phyloP scores from a whole-genome alignment of 1,140 invertebrate genomes.

The Solenopsis invicta region DNA sequence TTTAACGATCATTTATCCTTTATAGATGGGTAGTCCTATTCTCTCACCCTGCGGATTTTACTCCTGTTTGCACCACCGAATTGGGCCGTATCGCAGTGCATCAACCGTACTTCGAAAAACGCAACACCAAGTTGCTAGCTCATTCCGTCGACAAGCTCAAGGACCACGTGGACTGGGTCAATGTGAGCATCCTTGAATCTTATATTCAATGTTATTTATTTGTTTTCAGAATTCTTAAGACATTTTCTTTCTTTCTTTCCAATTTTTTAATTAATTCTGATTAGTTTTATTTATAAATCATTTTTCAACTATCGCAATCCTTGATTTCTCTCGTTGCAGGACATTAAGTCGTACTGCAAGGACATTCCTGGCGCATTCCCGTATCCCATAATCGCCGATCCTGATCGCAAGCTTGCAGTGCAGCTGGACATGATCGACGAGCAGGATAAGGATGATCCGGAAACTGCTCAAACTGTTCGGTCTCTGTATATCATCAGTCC shows the following conservation, averaged over 20 bases:
- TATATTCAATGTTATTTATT: background rate
- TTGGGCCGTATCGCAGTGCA: slow-evolving; percentile 93
- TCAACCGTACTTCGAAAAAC: slow-evolving; percentile 91
- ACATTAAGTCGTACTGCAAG: slow-evolving; percentile 92
- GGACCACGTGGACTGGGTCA: slow-evolving; percentile 93
- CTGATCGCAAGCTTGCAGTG: slow-evolving; percentile 92
- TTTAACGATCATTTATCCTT: slow-evolving; percentile 5
- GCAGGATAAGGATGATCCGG: slow-evolving; percentile 89
- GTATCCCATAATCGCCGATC: slow-evolving; percentile 96
- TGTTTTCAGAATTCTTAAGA: background rate
- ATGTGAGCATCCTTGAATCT: slow-evolving; percentile 85
- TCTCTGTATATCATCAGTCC: slow-evolving; percentile 96
- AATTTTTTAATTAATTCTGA: background rate
- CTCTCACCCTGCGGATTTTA: slow-evolving; percentile 97
- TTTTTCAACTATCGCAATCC: slow-evolving; percentile 17
- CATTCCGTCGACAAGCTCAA: slow-evolving; percentile 94
- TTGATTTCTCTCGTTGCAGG: slow-evolving; percentile 83
- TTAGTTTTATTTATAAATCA: background rate
- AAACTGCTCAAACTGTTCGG: slow-evolving; percentile 92
- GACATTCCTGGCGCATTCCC: slow-evolving; percentile 91
- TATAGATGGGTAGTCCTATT: slow-evolving; percentile 95
- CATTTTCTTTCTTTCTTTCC: background rate
- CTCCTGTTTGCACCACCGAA: slow-evolving; percentile 98
- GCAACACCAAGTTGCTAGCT: slow-evolving; percentile 95
- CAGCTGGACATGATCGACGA: slow-evolving; percentile 95